Evolutionary conservation across 2,113 vertebrate genomes (phyloP).

Genomic region (Sporophila hypoxantha): DNA sequence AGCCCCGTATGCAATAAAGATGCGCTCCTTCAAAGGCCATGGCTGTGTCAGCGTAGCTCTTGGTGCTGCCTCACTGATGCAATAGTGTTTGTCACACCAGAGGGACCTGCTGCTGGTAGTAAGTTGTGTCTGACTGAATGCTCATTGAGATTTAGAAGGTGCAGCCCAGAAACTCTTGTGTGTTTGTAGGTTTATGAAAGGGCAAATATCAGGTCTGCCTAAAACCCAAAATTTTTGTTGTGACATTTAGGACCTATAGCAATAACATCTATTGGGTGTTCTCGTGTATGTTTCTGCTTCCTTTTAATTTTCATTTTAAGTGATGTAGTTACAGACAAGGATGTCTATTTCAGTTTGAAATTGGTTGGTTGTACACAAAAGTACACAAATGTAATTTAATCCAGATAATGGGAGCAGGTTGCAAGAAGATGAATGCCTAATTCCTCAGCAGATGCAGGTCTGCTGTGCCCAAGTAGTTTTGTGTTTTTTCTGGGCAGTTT

Average conservation of each 20-base stretch:
- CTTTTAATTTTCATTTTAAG: neutral
- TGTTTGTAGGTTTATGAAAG: neutral
- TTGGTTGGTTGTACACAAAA: neutral
- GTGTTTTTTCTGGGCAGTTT: neutral
- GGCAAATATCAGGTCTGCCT: neutral
- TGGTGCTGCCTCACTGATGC: neutral
- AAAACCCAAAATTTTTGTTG: neutral
- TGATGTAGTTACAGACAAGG: neutral
- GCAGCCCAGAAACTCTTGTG: neutral
- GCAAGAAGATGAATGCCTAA: neutral
- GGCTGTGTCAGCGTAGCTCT: neutral
- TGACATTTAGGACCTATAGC: neutral
- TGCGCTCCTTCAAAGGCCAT: accelerated
- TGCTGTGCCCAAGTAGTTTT: neutral
- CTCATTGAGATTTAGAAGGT: neutral
- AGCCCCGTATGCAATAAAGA: neutral
- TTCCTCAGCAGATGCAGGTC: neutral
- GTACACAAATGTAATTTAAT: neutral
- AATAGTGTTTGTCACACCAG: neutral
- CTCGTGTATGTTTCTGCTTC: neutral
- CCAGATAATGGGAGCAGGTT: neutral
- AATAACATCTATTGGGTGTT: neutral
- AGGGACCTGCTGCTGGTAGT: neutral
- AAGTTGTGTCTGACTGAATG: neutral
- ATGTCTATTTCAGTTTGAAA: neutral